Evolutionary conservation across 2,113 vertebrate species (phyloP).

Genomic region (Chaetorhynchus papuensis): DNA sequence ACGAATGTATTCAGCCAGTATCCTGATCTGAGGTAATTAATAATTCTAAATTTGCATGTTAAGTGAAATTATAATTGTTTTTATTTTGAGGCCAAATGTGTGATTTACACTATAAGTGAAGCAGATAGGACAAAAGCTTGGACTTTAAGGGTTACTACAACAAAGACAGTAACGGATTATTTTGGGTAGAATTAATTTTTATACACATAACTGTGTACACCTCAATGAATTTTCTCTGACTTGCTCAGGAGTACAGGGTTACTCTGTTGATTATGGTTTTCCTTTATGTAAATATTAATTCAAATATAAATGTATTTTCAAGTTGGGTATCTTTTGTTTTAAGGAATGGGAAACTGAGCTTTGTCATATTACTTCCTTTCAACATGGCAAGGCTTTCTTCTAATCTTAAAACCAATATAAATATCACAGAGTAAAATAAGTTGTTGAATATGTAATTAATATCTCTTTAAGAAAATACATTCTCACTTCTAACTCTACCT

Average conservation of each 20-base stretch:
- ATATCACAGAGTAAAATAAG: constrained; percentile 50
- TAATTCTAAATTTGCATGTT: constrained; percentile 15
- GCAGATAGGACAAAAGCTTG: not conserved
- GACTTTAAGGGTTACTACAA: not conserved
- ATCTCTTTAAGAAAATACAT: constrained; percentile 39
- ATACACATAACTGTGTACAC: not conserved
- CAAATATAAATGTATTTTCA: constrained; percentile 19
- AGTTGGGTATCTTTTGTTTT: not conserved
- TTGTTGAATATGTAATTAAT: constrained; percentile 42
- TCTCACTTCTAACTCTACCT: constrained; percentile 27
- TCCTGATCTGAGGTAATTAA: not conserved
- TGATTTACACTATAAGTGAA: not conserved
- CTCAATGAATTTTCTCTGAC: not conserved
- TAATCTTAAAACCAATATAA: constrained; percentile 24
- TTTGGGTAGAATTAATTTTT: not conserved
- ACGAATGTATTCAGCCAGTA: not conserved
- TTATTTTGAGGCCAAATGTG: not conserved
- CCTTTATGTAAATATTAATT: constrained; percentile 31
- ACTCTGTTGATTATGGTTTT: not conserved
- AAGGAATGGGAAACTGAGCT: constrained; percentile 31
- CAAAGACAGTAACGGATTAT: not conserved
- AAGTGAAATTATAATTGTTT: constrained; percentile 39
- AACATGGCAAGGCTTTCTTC: not conserved
- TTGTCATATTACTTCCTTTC: not conserved
- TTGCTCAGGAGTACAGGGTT: not conserved